Percentiles rank a stretch among this genome's conserved stretches.
These are phyloP conservation scores for Torymus aiolomorphi DNA, from an alignment of 2,888 invertebrate genomes.

Conservation along the genomic window DNA sequence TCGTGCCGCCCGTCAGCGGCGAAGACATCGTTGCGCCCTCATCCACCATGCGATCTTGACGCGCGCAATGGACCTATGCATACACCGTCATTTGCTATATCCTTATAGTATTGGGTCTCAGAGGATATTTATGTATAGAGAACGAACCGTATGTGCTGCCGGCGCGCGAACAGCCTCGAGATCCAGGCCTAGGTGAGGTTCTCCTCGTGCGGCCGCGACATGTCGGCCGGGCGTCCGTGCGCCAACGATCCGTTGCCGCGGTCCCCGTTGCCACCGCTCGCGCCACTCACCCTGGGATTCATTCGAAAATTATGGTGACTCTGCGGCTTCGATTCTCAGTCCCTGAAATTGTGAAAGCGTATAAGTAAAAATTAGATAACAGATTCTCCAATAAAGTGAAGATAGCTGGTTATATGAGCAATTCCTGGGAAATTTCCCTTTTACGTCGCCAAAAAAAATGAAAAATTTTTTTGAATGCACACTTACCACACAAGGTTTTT, in stretches of 20 bases:
- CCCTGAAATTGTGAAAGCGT: too few species aligned
- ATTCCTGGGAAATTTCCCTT: too few species aligned
- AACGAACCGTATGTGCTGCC: slow-evolving; percentile 20
- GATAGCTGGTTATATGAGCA: too few species aligned
- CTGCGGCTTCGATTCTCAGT: not conserved
- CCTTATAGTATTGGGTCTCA: too few species aligned
- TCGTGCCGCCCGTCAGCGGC: not conserved
- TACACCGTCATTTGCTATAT: too few species aligned
- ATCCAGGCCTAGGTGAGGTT: slow-evolving; percentile 50
- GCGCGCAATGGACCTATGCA: too few species aligned
- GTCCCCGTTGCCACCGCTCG: not conserved
- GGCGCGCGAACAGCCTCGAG: slow-evolving; percentile 19
- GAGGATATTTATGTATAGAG: too few species aligned
- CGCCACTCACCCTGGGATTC: not conserved
- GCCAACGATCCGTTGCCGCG: slow-evolving; percentile 3
- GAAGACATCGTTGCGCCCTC: slow-evolving; percentile 57
- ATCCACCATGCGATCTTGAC: slow-evolving; percentile 57
- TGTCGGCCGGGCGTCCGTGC: slow-evolving; percentile 26
- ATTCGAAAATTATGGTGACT: slow-evolving; percentile 2
- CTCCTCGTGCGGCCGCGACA: slow-evolving; percentile 51
- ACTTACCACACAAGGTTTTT: too few species aligned
- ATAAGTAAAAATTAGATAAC: too few species aligned
- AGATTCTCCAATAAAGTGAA: too few species aligned
- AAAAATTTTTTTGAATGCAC: too few species aligned
- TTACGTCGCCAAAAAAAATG: too few species aligned